Conservation (phyloP, 2,888 invertebrate genomes). For the Coenonympha arcania region DNA sequence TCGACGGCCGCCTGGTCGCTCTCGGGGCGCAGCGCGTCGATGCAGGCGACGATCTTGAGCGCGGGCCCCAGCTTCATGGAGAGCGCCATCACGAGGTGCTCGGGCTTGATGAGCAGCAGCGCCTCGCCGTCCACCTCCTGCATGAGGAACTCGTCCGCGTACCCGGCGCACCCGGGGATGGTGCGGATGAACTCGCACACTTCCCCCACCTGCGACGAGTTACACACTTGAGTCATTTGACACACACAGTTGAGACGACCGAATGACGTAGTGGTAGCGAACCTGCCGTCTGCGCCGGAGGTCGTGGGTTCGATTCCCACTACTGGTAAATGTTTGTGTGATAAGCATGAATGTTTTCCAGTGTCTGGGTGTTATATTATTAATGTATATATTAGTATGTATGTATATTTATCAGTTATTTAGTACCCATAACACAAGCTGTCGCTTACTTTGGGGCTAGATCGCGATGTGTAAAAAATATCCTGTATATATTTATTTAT, state of each 20-base stretch:
- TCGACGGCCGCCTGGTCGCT: slow-evolving; percentile 52
- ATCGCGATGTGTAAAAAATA: too few species aligned
- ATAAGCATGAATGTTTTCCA: too few species aligned
- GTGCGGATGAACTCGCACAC: slow-evolving; percentile 92
- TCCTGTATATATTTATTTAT: too few species aligned
- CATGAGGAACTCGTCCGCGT: slow-evolving; percentile 94
- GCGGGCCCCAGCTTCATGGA: slow-evolving; percentile 97
- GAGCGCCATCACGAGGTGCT: slow-evolving; percentile 95
- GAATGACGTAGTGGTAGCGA: too few species aligned
- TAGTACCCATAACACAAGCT: too few species aligned
- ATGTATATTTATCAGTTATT: too few species aligned
- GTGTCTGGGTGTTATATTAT: too few species aligned
- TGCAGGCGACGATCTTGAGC: slow-evolving; percentile 94
- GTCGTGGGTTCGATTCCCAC: too few species aligned
- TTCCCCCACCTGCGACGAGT: slow-evolving; percentile 79
- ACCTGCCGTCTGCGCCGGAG: too few species aligned
- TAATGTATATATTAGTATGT: too few species aligned
- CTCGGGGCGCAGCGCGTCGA: slow-evolving; percentile 85
- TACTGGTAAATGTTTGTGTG: too few species aligned
- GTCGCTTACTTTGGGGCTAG: too few species aligned
- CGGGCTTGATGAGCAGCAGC: slow-evolving; percentile 90
- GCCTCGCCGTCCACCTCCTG: slow-evolving; percentile 98
- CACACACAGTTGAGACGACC: background rate
- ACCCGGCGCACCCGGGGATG: slow-evolving; percentile 91
- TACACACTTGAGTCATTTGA: background rate